Evolutionary conservation across 2,113 vertebrate species (phyloP).

Genomic region (Perca schrenkii): DNA sequence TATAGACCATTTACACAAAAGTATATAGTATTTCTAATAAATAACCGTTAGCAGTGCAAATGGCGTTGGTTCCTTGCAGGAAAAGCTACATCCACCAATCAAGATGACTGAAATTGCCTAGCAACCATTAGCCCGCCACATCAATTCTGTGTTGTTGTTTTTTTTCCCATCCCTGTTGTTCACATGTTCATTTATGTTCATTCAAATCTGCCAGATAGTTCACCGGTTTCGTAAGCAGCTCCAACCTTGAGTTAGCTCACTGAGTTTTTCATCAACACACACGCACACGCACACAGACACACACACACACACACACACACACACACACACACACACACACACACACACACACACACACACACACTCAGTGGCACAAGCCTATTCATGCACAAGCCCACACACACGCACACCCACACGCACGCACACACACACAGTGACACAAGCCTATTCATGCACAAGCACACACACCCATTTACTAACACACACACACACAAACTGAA

Average conservation of each 20-base stretch:
- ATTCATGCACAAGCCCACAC: slow-evolving; percentile 8
- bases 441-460: slow-evolving; percentile 16
- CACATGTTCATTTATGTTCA: slow-evolving; percentile 82
- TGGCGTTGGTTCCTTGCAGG: slow-evolving; percentile 25
- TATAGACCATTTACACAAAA: neutral
- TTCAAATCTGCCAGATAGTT: slow-evolving; percentile 81
- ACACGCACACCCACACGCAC: neutral
- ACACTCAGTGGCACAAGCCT: slow-evolving; percentile 11
- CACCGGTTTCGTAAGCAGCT: slow-evolving; percentile 73
- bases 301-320: slow-evolving; percentile 30
- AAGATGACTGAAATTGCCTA: slow-evolving; percentile 69
- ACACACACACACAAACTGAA: slow-evolving; percentile 50
- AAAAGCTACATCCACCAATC: slow-evolving; percentile 45
- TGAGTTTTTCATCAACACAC: slow-evolving; percentile 69
- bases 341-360: slow-evolving; percentile 37
- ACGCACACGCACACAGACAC: slow-evolving; percentile 6
- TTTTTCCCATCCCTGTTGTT: slow-evolving; percentile 33
- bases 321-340: neutral
- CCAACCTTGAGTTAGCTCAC: slow-evolving; percentile 77
- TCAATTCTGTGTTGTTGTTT: slow-evolving; percentile 13
- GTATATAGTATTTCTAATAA: neutral
- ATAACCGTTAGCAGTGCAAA: neutral
- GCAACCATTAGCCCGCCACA: slow-evolving; percentile 55
- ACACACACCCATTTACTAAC: slow-evolving; percentile 6
- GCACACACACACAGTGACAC: slow-evolving; percentile 7